Evolutionary conservation across 2,888 invertebrate genomes (phyloP).

Genomic region (Dysmachus trigonus): DNA sequence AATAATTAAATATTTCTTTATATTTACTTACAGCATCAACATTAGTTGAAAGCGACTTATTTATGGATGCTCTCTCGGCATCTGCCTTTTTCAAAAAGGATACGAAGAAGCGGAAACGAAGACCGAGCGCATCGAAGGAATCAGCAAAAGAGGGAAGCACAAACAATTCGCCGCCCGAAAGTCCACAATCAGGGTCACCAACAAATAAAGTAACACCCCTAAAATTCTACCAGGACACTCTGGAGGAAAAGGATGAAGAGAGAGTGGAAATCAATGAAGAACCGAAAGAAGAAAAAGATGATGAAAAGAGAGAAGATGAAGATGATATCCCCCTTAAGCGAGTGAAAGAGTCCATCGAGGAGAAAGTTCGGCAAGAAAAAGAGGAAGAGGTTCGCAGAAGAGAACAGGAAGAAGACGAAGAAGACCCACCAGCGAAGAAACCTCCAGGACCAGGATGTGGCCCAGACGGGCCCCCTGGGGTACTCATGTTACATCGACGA

Average conservation of each 20-base stretch:
- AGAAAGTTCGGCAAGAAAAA: constrained; percentile 58
- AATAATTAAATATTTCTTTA: not conserved
- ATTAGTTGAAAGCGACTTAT: constrained; percentile 90
- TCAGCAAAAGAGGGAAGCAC: constrained; percentile 66
- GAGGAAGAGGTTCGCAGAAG: constrained; percentile 57
- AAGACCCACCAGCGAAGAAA: constrained; percentile 51
- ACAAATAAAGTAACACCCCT: constrained; percentile 68
- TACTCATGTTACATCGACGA: constrained; percentile 75
- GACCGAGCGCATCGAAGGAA: constrained; percentile 69
- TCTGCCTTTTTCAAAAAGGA: constrained; percentile 78
- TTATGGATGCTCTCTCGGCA: constrained; percentile 89
- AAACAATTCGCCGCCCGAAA: constrained; percentile 67
- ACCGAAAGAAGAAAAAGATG: constrained; percentile 68
- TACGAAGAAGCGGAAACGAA: constrained; percentile 80
- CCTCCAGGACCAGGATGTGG: constrained; percentile 63
- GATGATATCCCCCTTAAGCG: constrained; percentile 63
- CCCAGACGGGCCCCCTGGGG: constrained; percentile 76
- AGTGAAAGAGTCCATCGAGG: constrained; percentile 63
- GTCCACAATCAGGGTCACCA: constrained; percentile 60
- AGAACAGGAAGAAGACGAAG: constrained; percentile 54
- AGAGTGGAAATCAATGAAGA: constrained; percentile 37
- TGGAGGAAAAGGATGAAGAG: constrained; percentile 68
- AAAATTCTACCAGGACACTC: constrained; percentile 90
- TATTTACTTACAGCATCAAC: constrained; percentile 71
- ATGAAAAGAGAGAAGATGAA: constrained; percentile 59